phyloP scores from a whole-genome alignment of 30 jellyfish, hydroid and myxozoan genomes.

The Hydractinia symbiolongicarpus region DNA sequence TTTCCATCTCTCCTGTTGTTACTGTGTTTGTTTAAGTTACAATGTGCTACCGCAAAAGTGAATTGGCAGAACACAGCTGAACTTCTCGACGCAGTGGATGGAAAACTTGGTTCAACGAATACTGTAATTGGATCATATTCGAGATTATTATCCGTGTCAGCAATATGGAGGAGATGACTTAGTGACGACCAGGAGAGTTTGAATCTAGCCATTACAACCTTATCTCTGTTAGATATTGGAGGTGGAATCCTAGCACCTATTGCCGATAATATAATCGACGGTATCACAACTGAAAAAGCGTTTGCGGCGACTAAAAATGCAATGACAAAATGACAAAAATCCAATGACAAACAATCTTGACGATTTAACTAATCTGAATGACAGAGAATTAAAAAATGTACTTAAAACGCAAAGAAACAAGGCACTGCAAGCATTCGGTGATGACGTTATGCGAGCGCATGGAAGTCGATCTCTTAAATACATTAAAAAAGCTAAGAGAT shows the following conservation, averaged over 20 bases:
- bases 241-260: conserved; percentile 33
- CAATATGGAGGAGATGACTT: conserved; percentile 16
- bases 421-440: neutral
- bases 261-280: conserved; percentile 18
- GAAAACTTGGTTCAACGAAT: neutral
- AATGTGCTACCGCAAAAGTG: no score
- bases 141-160: conserved; percentile 10
- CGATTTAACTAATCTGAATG: neutral
- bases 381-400: no score
- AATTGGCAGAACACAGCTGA: no score
- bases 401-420: no score
- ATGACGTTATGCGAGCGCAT: neutral
- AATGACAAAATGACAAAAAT: conserved; percentile 9
- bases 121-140: conserved; percentile 24
- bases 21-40: no score
- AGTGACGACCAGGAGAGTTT: conserved; percentile 20
- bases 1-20: no score
- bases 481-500: conserved; percentile 19
- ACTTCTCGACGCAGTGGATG: no score
- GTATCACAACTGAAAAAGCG: conserved; percentile 10
- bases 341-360: conserved; percentile 6
- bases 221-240: conserved; percentile 31
- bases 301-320: conserved; percentile 25
- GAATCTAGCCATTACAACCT: conserved; percentile 32
- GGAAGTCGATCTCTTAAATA: conserved; percentile 22